Percentiles rank a stretch among this genome's conserved stretches.
Evolutionary conservation across 1,140 invertebrate genomes (phyloP).

Genomic region (Drosophila parabipectinata): DNA sequence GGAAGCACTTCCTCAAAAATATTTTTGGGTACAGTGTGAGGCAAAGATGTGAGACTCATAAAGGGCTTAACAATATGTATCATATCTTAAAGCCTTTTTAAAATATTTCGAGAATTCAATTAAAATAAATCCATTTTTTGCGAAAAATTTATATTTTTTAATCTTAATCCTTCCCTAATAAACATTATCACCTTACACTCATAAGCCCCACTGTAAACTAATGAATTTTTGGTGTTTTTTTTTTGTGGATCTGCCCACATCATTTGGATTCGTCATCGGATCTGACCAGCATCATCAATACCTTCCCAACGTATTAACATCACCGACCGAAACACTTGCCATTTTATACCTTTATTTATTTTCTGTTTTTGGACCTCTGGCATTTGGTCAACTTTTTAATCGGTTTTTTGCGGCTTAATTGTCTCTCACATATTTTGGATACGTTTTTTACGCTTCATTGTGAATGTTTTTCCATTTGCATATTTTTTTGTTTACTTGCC

Average conservation of each 20-base stretch:
- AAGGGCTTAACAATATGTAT: too few relatives aligned
- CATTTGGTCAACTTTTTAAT: constrained; percentile 68
- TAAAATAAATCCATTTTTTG: too few relatives aligned
- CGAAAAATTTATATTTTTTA: too few relatives aligned
- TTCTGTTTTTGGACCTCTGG: constrained; percentile 40
- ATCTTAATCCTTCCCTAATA: too few relatives aligned
- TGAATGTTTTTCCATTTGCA: constrained; percentile 44
- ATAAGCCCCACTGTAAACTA: constrained; percentile 1
- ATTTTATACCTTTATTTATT: constrained; percentile 8
- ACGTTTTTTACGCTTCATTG: constrained; percentile 65
- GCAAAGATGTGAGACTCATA: not conserved
- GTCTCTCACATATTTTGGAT: constrained; percentile 30
- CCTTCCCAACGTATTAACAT: not conserved
- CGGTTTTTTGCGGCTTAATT: constrained; percentile 54
- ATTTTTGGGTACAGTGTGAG: constrained; percentile 18
- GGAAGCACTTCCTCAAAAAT: constrained; percentile 52
- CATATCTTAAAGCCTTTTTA: too few relatives aligned
- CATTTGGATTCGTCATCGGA: constrained; percentile 54
- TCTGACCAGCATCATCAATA: constrained; percentile 42
- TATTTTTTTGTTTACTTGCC: constrained; percentile 33
- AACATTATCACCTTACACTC: not conserved
- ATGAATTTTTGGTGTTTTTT: constrained; percentile 22
- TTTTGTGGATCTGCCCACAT: constrained; percentile 57
- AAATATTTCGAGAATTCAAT: too few relatives aligned
- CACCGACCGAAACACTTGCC: not conserved